Evolutionary conservation across 2,797 vertebrate genomes (phyloP), one percentile per base, ranked within the genome.

Genomic region (Chromobotia macracanthus): DNA sequence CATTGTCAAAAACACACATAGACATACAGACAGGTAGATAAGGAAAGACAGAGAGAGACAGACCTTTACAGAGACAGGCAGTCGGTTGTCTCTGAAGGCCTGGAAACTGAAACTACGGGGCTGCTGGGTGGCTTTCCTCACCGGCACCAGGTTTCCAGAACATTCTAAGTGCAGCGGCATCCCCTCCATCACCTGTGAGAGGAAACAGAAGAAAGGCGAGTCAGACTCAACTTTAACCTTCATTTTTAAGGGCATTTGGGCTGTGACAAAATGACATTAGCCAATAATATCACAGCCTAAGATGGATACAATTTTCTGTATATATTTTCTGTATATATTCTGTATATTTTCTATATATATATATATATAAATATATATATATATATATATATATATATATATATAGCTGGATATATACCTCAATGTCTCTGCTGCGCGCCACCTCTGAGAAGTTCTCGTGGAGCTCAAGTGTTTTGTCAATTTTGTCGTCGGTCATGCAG

Each of bases 401-500:
- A n/a, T n/a, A n/a, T n/a, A n/a, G n/a, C n/a, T n/a, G n/a, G n/a
- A n/a, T n/a, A n/a, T n/a, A n/a, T n/a, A n/a, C 97, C 97, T 99
- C 98, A 0, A 99, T 98, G 87, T 99, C 97, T 79, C 98, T 92
- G 91, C 98, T 99, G 72, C 98, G 95, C 5, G 97, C 98, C 88
- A 98, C 98, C 86, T 99, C 98, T 0, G 90, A 90, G 86, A 99
- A 99, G 93, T 99, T 98, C 87, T 99, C 98, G 0, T 99, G 98
- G 86, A 98, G 95, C 91, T 99, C 98, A 74, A 99, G 86, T 1
- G 98, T 99, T 90, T 99, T 99, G 93, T 99, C 98, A 89, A 97
- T 96, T 87, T 97, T 99, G 87, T 99, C 98, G 0, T 99, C 98
- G 0, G 97, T 99, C 96, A 99, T 97, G 89, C 98, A 99, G 93